Percentiles rank a stretch among this genome's conserved stretches.
phyloP scores from a whole-genome alignment of 1,140 invertebrate species.

The Cherax destructor region DNA sequence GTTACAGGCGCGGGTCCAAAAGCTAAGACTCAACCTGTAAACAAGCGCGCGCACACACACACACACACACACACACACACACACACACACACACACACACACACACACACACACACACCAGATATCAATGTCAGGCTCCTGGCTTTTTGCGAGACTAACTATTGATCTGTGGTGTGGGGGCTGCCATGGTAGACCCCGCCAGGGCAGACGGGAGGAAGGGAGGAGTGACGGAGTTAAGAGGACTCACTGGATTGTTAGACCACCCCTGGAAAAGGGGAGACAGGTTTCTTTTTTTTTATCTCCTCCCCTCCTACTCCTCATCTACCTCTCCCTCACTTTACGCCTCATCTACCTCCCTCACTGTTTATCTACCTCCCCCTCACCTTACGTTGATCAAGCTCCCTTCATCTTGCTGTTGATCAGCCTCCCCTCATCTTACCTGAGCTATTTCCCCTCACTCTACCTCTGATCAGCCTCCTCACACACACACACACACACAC shows the following conservation, averaged over 20 bases:
- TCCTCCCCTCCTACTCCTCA: neutral
- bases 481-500: no score
- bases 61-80: no score
- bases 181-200: constrained; percentile 3
- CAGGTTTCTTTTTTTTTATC: neutral
- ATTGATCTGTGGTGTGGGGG: constrained; percentile 23
- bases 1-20: no score
- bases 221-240: neutral
- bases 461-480: neutral
- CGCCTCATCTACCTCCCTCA: neutral
- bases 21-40: no score
- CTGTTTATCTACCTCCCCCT: neutral
- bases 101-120: neutral
- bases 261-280: neutral
- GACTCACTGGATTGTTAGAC: neutral
- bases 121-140: constrained; percentile 5
- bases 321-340: neutral
- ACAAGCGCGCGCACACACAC: no score
- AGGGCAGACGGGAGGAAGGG: neutral
- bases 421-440: neutral
- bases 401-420: neutral
- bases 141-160: constrained; percentile 32
- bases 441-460: no score
- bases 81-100: no score
- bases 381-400: neutral